Evolutionary conservation across 2,888 invertebrate genomes (phyloP), one percentile per base, ranked within the genome.

Genomic region (Hymenopus coronatus): DNA sequence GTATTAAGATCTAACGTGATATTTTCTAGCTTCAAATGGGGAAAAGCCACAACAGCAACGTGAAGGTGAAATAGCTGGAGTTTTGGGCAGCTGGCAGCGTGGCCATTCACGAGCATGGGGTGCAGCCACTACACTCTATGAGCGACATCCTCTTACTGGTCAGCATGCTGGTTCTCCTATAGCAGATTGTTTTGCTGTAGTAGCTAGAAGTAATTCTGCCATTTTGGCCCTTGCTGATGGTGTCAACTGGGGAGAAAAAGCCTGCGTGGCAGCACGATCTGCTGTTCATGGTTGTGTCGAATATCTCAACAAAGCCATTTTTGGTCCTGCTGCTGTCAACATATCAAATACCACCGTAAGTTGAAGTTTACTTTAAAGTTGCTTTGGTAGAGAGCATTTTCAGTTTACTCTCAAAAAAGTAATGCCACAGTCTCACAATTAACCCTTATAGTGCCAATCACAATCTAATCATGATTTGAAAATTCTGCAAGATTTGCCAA

Each of bases 231-330:
- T 98, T 89, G 98, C 98, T 4, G 98, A 98, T 93, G 98, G 98
- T 33, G 98, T 98, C 3, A 98, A 98, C 93, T 98, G 98, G 98
- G 98, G 98, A 93, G 96, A 97, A 92, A 97, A 97, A 92, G 97
- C 98, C 30, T 95, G 96, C 89, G 93, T 97, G 91, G 97, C 97
- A 27, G 97, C 97, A n/a, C 95, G 97, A 91, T 97, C 97, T 89
- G 98, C 98, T 0, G 95, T 98, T 27, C 97, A 97, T 92, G 98
- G 97, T 40, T 96, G 97, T 91, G 94, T 98, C 91, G 96, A 97
- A 91, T 97, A 97, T 92, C 94, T 98, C 91, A 97, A 97, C 92
- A 95, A 96, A 91, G 96, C 96, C 1, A 93, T 97, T 88, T 96
- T 95, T 91, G 94, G 94, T 20, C 54, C 54, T 70, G 92, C 93